Conservation (phyloP, 2,888 invertebrate genomes). For the Uloborus plumipes region DNA sequence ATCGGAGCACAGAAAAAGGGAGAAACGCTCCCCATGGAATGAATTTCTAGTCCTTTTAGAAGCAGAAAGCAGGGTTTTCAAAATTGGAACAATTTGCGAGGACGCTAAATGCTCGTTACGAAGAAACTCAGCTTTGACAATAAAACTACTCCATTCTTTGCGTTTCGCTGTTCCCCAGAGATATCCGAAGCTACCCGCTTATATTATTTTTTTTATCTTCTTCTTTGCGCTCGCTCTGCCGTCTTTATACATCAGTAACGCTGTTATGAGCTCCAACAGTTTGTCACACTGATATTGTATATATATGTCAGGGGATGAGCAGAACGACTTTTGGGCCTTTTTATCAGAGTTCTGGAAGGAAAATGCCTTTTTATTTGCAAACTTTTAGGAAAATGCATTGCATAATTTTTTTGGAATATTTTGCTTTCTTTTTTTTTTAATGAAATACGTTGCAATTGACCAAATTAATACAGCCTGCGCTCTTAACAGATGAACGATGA, state of each 20-base stretch:
- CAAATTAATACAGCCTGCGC: no score
- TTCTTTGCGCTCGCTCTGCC: neutral
- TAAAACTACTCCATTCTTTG: slow-evolving; percentile 54
- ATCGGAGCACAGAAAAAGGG: neutral
- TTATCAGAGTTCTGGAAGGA: no score
- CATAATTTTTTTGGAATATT: no score
- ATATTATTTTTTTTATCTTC: slow-evolving; percentile 12
- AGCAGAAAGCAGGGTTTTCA: slow-evolving; percentile 34
- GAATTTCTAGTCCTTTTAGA: slow-evolving; percentile 52
- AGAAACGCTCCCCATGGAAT: slow-evolving; percentile 32
- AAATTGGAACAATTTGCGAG: slow-evolving; percentile 63
- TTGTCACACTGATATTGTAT: slow-evolving; percentile 31
- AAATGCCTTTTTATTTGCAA: no score
- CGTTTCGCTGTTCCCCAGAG: slow-evolving; percentile 54
- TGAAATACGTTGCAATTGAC: no score
- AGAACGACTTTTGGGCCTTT: no score
- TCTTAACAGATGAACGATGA: no score
- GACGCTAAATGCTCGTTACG: slow-evolving; percentile 63
- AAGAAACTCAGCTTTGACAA: slow-evolving; percentile 53
- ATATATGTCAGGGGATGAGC: slow-evolving; percentile 17
- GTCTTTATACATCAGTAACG: neutral
- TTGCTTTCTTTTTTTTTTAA: no score
- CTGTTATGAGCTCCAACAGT: slow-evolving; percentile 49
- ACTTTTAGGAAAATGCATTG: no score
- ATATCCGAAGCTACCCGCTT: slow-evolving; percentile 11